Conservation (phyloP, 2,797 vertebrate species). For the Galagoides demidoff region DNA sequence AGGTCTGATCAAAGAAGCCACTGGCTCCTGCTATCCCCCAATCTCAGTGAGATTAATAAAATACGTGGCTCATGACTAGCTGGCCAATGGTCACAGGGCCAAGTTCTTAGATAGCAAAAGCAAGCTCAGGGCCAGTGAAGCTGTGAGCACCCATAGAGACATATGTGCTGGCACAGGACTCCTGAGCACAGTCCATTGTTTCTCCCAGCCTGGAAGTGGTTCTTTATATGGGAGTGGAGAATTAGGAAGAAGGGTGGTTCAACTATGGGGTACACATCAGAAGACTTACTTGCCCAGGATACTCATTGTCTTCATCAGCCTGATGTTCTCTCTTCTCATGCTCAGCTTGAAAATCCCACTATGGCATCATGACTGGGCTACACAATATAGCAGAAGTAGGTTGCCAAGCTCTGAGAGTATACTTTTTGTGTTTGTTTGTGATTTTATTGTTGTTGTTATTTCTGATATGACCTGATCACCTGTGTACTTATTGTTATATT, state of each 20-base stretch:
- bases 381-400: neutral
- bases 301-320: neutral
- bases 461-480: neutral
- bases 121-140: neutral
- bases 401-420: neutral
- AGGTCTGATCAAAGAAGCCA: neutral
- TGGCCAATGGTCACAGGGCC: conserved; percentile 27
- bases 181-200: neutral
- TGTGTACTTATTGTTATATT: neutral
- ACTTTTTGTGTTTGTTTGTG: neutral
- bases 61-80: neutral
- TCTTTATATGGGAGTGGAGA: neutral
- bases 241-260: no score
- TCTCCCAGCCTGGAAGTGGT: neutral
- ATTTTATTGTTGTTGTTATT: neutral
- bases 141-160: neutral
- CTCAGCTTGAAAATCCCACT: neutral
- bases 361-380: neutral
- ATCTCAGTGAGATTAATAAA: conserved; percentile 50
- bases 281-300: neutral
- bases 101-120: conserved; percentile 20
- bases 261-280: neutral
- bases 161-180: neutral
- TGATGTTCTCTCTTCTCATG: neutral
- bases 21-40: neutral